These are phyloP conservation scores for Drosophila orena DNA, from an alignment of 1,140 invertebrate genomes.

Conservation along the genomic window DNA sequence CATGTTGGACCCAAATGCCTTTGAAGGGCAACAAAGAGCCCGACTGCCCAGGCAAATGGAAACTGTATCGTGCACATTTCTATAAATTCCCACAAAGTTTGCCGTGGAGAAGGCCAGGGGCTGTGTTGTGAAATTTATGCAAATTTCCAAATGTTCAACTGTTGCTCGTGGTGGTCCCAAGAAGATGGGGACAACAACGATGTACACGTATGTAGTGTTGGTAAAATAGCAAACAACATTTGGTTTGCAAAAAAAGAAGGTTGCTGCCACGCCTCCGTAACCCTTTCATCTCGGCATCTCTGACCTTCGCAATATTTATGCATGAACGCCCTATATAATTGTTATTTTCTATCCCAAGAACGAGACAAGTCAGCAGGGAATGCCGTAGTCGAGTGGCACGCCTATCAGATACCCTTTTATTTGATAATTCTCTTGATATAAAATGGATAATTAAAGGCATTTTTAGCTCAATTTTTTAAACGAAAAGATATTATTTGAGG, in stretches of 20 bases:
- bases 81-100: slow-evolving; percentile 64
- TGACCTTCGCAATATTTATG: slow-evolving; percentile 65
- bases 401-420: too few relatives aligned
- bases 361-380: background rate
- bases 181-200: background rate
- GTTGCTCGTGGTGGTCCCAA: slow-evolving; percentile 45
- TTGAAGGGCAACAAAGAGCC: slow-evolving; percentile 51
- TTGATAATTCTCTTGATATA: too few relatives aligned
- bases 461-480: too few relatives aligned
- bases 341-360: slow-evolving; percentile 1
- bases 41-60: slow-evolving; percentile 59
- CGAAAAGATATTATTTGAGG: too few relatives aligned
- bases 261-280: slow-evolving; percentile 3
- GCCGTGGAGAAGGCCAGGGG: background rate
- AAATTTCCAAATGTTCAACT: slow-evolving; percentile 78
- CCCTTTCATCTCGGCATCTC: slow-evolving; percentile 47
- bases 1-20: slow-evolving; percentile 64
- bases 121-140: slow-evolving; percentile 67
- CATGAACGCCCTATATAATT: slow-evolving; percentile 6
- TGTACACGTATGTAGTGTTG: slow-evolving; percentile 3
- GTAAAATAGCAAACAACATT: slow-evolving; percentile 37
- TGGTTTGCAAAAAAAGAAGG: background rate
- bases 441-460: too few relatives aligned
- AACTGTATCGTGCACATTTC: slow-evolving; percentile 74
- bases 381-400: too few relatives aligned